Percentiles rank a stretch among this genome's conserved stretches.
phyloP scores from a whole-genome alignment of 2,113 vertebrate genomes.

The Archocentrus centrarchus region DNA sequence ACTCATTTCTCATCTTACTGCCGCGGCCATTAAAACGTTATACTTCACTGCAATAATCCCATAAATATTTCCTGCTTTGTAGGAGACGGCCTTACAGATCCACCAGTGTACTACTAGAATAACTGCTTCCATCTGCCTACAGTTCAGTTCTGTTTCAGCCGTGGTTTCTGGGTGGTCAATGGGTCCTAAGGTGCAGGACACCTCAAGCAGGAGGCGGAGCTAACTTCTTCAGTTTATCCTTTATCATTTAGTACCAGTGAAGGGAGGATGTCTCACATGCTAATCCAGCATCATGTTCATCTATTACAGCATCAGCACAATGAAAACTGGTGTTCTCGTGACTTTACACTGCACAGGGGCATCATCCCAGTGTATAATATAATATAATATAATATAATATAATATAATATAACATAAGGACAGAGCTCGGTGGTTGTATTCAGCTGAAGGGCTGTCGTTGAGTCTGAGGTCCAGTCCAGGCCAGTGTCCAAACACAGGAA shows the following conservation, averaged over 20 bases:
- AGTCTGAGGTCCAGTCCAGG: neutral
- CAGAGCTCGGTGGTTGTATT: neutral
- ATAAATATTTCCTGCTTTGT: neutral
- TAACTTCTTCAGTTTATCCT: neutral
- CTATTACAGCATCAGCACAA: neutral
- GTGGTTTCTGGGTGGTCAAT: neutral
- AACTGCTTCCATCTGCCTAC: too few species aligned
- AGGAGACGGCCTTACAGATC: neutral
- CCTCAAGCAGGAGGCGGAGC: neutral
- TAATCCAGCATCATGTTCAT: neutral
- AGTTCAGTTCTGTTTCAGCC: too few species aligned
- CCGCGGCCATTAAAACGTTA: neutral
- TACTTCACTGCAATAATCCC: neutral
- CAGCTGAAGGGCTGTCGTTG: neutral
- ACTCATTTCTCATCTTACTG: too few species aligned
- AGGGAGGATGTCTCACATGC: neutral
- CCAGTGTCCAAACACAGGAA: neutral
- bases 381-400: too few species aligned
- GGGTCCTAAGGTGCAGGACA: neutral
- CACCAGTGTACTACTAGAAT: neutral
- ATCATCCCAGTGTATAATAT: neutral
- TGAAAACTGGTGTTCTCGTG: neutral
- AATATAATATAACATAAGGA: neutral
- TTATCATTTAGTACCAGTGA: neutral
- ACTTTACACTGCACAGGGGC: neutral